Conservation (phyloP, 2,797 vertebrate species). For the Lateolabrax maculatus region DNA sequence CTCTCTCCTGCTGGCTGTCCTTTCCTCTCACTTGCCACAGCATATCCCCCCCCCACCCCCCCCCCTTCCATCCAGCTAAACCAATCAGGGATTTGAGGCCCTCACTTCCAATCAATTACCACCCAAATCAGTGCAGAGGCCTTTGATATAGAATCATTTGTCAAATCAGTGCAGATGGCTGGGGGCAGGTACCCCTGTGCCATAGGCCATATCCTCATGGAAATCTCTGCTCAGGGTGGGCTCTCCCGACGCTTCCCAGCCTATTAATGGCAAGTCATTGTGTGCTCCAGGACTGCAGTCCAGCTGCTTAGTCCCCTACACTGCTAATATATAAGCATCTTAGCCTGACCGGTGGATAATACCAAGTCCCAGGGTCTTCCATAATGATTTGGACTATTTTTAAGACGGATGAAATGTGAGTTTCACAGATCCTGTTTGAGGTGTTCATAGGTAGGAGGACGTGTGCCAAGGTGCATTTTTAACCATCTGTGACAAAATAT, state of each 20-base stretch:
- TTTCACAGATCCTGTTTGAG: conserved; percentile 38
- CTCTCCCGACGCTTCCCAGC: conserved; percentile 74
- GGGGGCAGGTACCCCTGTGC: conserved; percentile 82
- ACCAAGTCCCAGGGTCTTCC: conserved; percentile 45
- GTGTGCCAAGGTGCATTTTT: conserved; percentile 15
- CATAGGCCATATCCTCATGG: conserved; percentile 83
- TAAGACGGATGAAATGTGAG: conserved; percentile 34
- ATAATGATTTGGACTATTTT: conserved; percentile 55
- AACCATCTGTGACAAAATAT: conserved; percentile 11
- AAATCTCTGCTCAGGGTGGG: conserved; percentile 82
- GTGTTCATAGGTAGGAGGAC: conserved; percentile 26
- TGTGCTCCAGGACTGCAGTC: conserved; percentile 75
- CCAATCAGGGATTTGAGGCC: conserved; percentile 88
- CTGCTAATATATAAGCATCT: conserved; percentile 81
- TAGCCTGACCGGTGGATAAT: conserved; percentile 72
- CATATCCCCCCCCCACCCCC: conserved; percentile 69
- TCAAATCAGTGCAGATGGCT: conserved; percentile 86
- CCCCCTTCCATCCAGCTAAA: conserved; percentile 82
- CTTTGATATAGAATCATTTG: conserved; percentile 89
- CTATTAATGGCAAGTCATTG: conserved; percentile 84
- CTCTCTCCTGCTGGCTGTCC: conserved; percentile 56
- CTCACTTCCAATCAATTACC: conserved; percentile 89
- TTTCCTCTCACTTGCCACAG: conserved; percentile 61
- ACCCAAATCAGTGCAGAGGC: conserved; percentile 85
- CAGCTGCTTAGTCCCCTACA: conserved; percentile 63